Evolutionary conservation across 2,888 invertebrate species (phyloP), one percentile per base, ranked within the genome.

Genomic region (Cephus pygmeus): DNA sequence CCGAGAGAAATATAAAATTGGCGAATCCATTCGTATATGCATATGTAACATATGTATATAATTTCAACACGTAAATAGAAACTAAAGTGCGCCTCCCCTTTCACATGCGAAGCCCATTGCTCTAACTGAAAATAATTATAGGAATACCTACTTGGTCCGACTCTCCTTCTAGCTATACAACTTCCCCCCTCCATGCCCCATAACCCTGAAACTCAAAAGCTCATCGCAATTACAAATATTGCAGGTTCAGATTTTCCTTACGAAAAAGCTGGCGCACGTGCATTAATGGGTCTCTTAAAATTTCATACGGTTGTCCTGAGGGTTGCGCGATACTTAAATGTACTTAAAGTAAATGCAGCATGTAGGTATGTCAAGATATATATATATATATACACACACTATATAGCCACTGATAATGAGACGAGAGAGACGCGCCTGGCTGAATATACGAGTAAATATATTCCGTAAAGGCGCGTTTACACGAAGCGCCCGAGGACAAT

Each of bases 161-260:
- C 12, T 11, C 77, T 75, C 69, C 74, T 76, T 75, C 75, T 75
- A 73, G 40, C 40, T 75, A 75, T 69, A 75, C 73, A 40, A 33
- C 33, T 33, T 71, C n/a, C 36, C 68, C 68, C 23, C 9, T 33
- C 33, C 33, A 33, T 4, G 33, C 9, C 56, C 23, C 9, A 1
- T 9, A 23, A 9, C 23, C 9, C 23, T 1, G 4, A 6, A 15
- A 23, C 40, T 40, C 40, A 23, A 15, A 15, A 15, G 56, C 81
- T 81, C 76, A 75, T 81, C 68, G 85, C 85, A 83, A 85, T 85
- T 85, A 85, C 83, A 83, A 81, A 84, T 84, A 84, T 85, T 83
- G 82, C 83, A 73, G 69, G 77, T 79, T 31, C 33, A 31, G 6
- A 4, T 2, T 34, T 23, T 12, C 12, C 71, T 23, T 15, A 23